Percentiles rank a stretch among this genome's conserved stretches.
Conservation (phyloP, 2,113 vertebrate genomes). For the Rhinolophus sinicus region DNA sequence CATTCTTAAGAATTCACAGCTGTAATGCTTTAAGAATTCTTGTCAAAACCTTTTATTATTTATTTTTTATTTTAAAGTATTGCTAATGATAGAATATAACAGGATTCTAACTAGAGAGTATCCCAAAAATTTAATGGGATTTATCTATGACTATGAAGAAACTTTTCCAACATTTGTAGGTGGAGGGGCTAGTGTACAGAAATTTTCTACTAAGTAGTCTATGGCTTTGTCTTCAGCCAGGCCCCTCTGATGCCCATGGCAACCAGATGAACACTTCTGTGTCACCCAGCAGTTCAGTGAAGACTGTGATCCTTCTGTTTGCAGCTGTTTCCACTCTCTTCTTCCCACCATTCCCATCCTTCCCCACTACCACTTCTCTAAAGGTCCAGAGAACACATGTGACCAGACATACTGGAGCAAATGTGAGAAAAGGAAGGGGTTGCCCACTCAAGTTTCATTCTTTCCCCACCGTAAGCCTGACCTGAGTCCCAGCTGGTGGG, state of each 20-base stretch:
- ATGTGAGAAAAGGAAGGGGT: neutral
- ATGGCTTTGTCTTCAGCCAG: neutral
- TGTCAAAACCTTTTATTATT: neutral
- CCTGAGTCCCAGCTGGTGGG: neutral
- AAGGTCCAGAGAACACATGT: neutral
- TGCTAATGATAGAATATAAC: neutral
- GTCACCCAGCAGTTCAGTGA: neutral
- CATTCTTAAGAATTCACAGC: neutral
- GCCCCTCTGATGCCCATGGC: neutral
- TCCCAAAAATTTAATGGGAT: neutral
- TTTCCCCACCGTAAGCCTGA: neutral
- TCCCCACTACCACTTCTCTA: neutral
- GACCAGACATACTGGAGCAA: neutral
- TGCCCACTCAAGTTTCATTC: neutral
- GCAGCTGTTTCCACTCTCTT: neutral
- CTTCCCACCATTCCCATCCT: neutral
- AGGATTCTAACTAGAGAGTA: neutral
- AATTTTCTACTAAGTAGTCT: neutral
- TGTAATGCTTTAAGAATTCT: neutral
- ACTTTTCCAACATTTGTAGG: neutral
- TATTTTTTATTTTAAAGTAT: neutral
- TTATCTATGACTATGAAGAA: neutral
- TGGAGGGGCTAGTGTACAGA: rapidly evolving
- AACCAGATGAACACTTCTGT: neutral
- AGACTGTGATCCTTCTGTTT: neutral